Evolutionary conservation across 2,113 vertebrate genomes (phyloP), one percentile per base, ranked within the genome.

Genomic region (Podarcis cretensis): DNA sequence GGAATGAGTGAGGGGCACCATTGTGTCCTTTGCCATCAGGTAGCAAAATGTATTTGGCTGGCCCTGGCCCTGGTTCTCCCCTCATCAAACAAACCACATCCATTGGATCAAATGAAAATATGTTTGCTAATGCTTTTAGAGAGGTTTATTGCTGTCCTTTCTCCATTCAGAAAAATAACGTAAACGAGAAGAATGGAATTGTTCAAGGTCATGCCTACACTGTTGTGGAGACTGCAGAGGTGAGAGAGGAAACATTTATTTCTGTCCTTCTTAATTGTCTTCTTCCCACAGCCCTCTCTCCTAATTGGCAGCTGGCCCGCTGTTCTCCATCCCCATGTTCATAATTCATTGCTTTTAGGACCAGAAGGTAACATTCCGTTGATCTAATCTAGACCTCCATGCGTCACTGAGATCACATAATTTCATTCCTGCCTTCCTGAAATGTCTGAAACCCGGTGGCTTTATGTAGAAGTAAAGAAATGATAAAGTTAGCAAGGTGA

Each of bases 131-230:
- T 69, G 27, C 6, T 83, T 78, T 84, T 37, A 57, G 80, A 80
- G 71, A 92, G 32, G 3, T 92, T 92, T 77, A 93, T 81, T 84
- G 12, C 13, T 87, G 27, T 92, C 23, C 32, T 93, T 90, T 89
- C 63, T 85, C 71, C 71, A 75, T 90, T 88, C 57, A 93, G 88
- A 80, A 0, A 5, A 79, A 66, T 1, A 90, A 90, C 23, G 0
- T 2, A 5, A 48, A 48, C 25, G 65, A 95, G 93, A 90, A 54
- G 59, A 96, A 97, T 0, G 97, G 97, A 18, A 95, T 98, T 80
- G 95, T 97, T 2, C 94, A 93, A 69, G 93, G 92, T 87, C 97
- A 97, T 1, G 97, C 97, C 75, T 98, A 97, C 89, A 97, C 97
- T 0, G 21, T 97, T 90, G 97, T 96, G 0, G 92, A 91, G 2